Conservation (phyloP, 2,888 invertebrate genomes). For the Drosophila mettleri region DNA sequence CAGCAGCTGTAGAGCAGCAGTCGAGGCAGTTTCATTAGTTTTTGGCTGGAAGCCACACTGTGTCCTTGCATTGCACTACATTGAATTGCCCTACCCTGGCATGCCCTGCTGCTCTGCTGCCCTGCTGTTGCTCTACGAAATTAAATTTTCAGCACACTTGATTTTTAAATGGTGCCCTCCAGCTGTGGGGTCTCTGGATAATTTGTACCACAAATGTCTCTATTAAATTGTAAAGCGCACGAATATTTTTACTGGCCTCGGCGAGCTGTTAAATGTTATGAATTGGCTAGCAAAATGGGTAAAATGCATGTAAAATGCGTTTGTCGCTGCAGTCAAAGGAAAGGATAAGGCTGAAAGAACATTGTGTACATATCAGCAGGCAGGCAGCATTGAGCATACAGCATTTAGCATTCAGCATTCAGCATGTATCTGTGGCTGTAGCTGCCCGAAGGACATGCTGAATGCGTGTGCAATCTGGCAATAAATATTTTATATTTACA, state of each 20-base stretch:
- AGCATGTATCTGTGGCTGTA: slow-evolving; percentile 3
- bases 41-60: slow-evolving; percentile 57
- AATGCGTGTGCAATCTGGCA: slow-evolving; percentile 71
- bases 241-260: slow-evolving; percentile 21
- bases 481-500: slow-evolving; percentile 75
- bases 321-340: slow-evolving; percentile 62
- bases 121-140: slow-evolving; percentile 37
- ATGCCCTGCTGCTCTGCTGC: neutral
- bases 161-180: slow-evolving; percentile 54
- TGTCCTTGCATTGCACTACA: slow-evolving; percentile 59
- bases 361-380: slow-evolving; percentile 37
- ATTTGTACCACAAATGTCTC: slow-evolving; percentile 74
- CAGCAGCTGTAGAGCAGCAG: slow-evolving; percentile 15
- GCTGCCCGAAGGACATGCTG: slow-evolving; percentile 24
- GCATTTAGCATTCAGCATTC: slow-evolving; percentile 6
- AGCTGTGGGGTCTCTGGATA: neutral
- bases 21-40: slow-evolving; percentile 65
- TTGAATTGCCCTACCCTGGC: slow-evolving; percentile 30
- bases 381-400: slow-evolving; percentile 12
- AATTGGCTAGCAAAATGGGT: slow-evolving; percentile 40
- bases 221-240: slow-evolving; percentile 62
- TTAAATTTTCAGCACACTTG: slow-evolving; percentile 74
- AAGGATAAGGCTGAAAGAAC: slow-evolving; percentile 64
- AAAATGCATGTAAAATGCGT: slow-evolving; percentile 52
- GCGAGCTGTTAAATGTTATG: slow-evolving; percentile 51